A percentile compares a stretch with the other conserved stretches of the same genome.
phyloP scores from a whole-genome alignment of 1,140 invertebrate species.

The Leptinotarsa lineolata region DNA sequence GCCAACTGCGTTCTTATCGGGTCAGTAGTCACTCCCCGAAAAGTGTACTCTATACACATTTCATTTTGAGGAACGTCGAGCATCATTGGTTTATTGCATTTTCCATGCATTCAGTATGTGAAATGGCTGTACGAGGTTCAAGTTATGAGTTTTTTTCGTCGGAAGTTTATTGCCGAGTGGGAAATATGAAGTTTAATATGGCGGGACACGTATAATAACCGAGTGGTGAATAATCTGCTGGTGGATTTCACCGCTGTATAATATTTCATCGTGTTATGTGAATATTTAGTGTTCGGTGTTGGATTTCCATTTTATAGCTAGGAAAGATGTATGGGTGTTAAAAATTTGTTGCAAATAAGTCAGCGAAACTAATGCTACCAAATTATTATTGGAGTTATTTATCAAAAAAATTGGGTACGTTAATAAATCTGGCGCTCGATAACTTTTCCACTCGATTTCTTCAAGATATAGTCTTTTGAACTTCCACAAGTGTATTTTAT shows the following conservation, averaged over 20 bases:
- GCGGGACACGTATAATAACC: conserved; percentile 6
- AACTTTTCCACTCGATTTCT: no score
- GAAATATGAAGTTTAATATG: conserved; percentile 20
- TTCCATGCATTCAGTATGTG: conserved; percentile 18
- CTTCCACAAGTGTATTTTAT: no score
- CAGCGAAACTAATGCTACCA: no score
- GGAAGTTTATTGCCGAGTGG: conserved; percentile 16
- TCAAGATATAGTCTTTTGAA: no score
- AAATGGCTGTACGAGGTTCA: conserved; percentile 4
- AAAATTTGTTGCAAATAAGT: no score
- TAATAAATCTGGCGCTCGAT: no score
- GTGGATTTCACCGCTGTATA: background rate
- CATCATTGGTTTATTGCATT: conserved; percentile 16
- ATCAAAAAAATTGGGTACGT: no score
- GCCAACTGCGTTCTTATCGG: background rate
- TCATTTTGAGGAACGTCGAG: background rate
- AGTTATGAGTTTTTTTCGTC: conserved; percentile 10
- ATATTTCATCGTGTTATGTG: background rate
- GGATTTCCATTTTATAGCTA: no score
- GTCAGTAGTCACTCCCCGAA: background rate
- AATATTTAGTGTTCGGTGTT: no score
- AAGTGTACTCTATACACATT: background rate
- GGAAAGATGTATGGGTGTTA: no score
- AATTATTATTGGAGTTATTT: no score
- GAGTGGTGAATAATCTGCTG: conserved; percentile 3